Evolutionary conservation across 2,888 invertebrate species (phyloP).

Genomic region (Drosophila nr. medialis): DNA sequence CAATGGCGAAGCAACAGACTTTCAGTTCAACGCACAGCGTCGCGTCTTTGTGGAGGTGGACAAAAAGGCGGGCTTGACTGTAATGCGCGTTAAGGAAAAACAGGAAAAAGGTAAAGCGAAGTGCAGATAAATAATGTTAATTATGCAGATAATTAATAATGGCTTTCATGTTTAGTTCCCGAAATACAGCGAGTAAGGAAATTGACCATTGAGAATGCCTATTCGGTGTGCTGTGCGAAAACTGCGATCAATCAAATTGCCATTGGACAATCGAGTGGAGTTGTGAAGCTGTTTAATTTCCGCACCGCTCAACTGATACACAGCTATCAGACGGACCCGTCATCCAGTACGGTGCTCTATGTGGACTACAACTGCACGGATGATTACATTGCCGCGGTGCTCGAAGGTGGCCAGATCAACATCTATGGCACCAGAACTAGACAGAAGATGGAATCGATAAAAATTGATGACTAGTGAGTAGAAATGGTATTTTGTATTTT

Average conservation of each 20-base stretch:
- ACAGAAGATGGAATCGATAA: conserved; percentile 80
- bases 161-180: conserved; percentile 41
- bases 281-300: conserved; percentile 80
- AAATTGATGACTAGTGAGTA: conserved; percentile 80
- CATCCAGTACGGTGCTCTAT: conserved; percentile 78
- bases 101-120: conserved; percentile 62
- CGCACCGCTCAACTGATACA: conserved; percentile 75
- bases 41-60: conserved; percentile 82
- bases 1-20: conserved; percentile 81
- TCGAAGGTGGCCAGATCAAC: conserved; percentile 82
- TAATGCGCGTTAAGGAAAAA: conserved; percentile 81
- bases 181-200: conserved; percentile 82
- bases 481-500: neutral
- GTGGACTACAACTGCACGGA: conserved; percentile 83
- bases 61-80: conserved; percentile 81
- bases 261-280: conserved; percentile 82
- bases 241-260: conserved; percentile 81
- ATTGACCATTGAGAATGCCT: conserved; percentile 80
- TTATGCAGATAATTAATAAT: neutral
- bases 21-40: conserved; percentile 81
- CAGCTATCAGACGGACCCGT: conserved; percentile 79
- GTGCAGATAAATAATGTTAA: neutral
- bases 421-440: conserved; percentile 83
- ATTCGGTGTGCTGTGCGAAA: conserved; percentile 82
- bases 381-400: conserved; percentile 83